A percentile compares a stretch with the other conserved stretches of the same genome.
These are phyloP conservation scores for Carterocephalus palaemon DNA, from an alignment of 2,888 invertebrate genomes.

Conservation along the genomic window DNA sequence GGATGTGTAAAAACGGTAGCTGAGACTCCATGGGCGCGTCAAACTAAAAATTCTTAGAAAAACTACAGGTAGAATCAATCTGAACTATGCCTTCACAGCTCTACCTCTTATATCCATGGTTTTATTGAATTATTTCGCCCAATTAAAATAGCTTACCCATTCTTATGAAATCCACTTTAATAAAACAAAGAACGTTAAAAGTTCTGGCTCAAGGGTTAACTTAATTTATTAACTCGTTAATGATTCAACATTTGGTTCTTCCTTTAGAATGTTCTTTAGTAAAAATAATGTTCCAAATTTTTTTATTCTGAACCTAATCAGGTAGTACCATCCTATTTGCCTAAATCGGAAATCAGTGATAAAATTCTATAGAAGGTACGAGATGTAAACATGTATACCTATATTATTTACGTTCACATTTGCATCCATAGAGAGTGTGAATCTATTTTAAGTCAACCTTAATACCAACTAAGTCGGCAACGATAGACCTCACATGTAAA, in stretches of 20 bases:
- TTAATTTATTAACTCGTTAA: constrained; percentile 54
- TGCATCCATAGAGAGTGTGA: constrained; percentile 3
- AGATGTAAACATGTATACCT: too few relatives aligned
- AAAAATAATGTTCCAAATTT: too few relatives aligned
- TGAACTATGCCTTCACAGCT: constrained; percentile 52
- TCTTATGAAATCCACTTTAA: constrained; percentile 45
- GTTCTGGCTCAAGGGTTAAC: constrained; percentile 37
- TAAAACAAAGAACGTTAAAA: constrained; percentile 34
- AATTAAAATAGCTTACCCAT: constrained; percentile 63
- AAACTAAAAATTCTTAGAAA: constrained; percentile 59
- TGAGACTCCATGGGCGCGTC: constrained; percentile 38
- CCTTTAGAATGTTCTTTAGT: too few relatives aligned
- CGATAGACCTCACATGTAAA: constrained; percentile 41
- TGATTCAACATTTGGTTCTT: too few relatives aligned
- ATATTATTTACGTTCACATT: constrained; percentile 4
- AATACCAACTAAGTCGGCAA: constrained; percentile 21
- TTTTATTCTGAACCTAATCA: too few relatives aligned
- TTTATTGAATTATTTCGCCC: constrained; percentile 67
- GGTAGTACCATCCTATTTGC: too few relatives aligned
- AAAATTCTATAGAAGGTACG: too few relatives aligned
- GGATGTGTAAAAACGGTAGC: constrained; percentile 71
- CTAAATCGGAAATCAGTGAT: too few relatives aligned
- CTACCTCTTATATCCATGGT: constrained; percentile 50
- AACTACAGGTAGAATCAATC: constrained; percentile 53
- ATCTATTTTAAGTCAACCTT: constrained; percentile 22